phyloP scores from a whole-genome alignment of 2,888 invertebrate species.

The Calephelis perditalis region DNA sequence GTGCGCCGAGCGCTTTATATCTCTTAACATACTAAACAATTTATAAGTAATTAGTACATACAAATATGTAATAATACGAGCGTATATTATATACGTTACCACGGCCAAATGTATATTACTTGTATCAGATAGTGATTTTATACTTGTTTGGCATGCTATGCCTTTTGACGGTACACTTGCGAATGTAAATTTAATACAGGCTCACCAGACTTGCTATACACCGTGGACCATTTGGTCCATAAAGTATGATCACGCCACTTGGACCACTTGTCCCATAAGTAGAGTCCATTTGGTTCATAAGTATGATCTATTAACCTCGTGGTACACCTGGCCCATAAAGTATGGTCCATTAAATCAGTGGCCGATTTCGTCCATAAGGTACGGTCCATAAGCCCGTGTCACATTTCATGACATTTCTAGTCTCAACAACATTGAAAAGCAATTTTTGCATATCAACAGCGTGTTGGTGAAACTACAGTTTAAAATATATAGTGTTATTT shows the following conservation, averaged over 20 bases:
- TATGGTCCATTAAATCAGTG: too few relatives aligned
- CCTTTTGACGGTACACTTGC: not conserved
- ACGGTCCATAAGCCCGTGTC: too few relatives aligned
- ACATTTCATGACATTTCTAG: too few relatives aligned
- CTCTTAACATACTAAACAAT: constrained; percentile 65
- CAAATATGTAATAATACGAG: constrained; percentile 38
- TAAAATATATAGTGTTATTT: constrained; percentile 4
- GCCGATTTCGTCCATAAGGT: too few relatives aligned
- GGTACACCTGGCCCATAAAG: too few relatives aligned
- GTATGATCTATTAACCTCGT: too few relatives aligned
- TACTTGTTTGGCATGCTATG: constrained; percentile 21
- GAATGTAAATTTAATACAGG: not conserved
- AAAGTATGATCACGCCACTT: too few relatives aligned
- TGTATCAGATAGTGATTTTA: constrained; percentile 19
- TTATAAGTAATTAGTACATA: constrained; percentile 61
- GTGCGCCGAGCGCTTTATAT: constrained; percentile 61
- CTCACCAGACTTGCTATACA: not conserved
- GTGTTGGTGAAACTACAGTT: not conserved
- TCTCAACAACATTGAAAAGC: not conserved
- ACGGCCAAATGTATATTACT: constrained; percentile 29
- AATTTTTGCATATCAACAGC: constrained; percentile 6
- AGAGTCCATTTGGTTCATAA: too few relatives aligned
- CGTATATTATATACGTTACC: constrained; percentile 36
- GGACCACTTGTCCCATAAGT: too few relatives aligned
- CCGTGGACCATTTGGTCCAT: too few relatives aligned